Base-by-base conservation (phyloP, 2,113 vertebrate species). In the Macaca nemestrina region DNA sequence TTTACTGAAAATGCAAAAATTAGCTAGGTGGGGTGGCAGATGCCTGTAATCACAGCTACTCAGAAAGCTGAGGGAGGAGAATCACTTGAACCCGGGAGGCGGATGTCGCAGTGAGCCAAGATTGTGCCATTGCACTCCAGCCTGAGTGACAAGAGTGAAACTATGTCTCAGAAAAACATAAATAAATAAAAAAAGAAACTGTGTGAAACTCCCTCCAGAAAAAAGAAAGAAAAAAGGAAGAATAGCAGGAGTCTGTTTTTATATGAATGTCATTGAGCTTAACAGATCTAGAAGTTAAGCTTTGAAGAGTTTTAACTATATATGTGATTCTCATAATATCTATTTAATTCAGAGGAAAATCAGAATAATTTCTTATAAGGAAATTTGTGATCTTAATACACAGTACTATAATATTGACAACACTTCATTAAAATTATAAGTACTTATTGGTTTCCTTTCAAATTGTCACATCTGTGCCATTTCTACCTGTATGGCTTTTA, bases 181-280 rank as follows among this genome's bases (percentile, higher is more conserved):
- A 25, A 25, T 12, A 64, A 13, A 30, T 6, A 61, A 5, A 61
- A 27, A 61, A 5, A 85, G 81, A 95, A 80, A 80, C 61, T 14
- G 35, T 82, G 73, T 12, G 43, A 67, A 18, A 55, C 18, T 17
- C 17, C 0, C 16, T 6, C 52, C 52, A 45, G 80, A 68, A 59
- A 13, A 27, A 45, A 43, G 17, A 40, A 50, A 45, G 4, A 8
- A 30, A 76, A 5, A n/a, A 43, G 17, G 27, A 61, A 67, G 7
- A 76, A 70, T 22, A 94, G 35, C 38, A 81, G 32, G 40, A 92
- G 87, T 92, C 85, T 89, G 40, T 93, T 94, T 94, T 94, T 75
- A 86, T 40, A 14, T 83, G n/a, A 50, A 95, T 95, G 89, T 96
- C 11, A 90, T 40, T 81, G 64, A 88, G 43, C 7, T 96, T 88